Percentiles rank a stretch among this genome's conserved stretches.
Evolutionary conservation across 2,113 vertebrate species (phyloP).

Genomic region (Amphilophus citrinellus): DNA sequence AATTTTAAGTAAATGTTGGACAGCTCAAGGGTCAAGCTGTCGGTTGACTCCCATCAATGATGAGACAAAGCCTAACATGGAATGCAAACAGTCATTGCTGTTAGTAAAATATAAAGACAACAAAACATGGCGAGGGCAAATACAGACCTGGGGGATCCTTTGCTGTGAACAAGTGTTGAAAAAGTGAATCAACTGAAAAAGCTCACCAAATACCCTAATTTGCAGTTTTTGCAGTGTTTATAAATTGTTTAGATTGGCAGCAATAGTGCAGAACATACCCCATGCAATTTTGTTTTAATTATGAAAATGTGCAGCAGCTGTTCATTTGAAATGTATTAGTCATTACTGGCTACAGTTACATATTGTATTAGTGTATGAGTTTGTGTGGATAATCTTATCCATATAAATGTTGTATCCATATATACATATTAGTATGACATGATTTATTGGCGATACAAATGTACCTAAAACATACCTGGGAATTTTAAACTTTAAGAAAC

Average conservation of each 20-base stretch:
- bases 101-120: neutral
- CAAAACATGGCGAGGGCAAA: neutral
- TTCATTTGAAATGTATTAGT: slow-evolving; percentile 2
- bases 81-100: neutral
- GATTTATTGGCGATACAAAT: neutral
- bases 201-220: neutral
- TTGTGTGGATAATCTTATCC: slow-evolving; percentile 6
- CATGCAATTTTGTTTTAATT: neutral
- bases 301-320: slow-evolving; percentile 37
- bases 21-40: neutral
- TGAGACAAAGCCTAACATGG: neutral
- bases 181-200: slow-evolving; percentile 9
- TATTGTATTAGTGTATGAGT: neutral
- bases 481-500: neutral
- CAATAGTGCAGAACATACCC: neutral
- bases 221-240: neutral
- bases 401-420: neutral
- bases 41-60: neutral
- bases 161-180: slow-evolving; percentile 25
- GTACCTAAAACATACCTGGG: neutral
- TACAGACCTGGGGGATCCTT: neutral
- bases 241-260: slow-evolving; percentile 12
- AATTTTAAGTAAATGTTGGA: neutral
- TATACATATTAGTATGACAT: neutral
- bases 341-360: neutral